Base-by-base conservation (phyloP, 2,888 invertebrate species). In the Nemapogon koenigi region DNA sequence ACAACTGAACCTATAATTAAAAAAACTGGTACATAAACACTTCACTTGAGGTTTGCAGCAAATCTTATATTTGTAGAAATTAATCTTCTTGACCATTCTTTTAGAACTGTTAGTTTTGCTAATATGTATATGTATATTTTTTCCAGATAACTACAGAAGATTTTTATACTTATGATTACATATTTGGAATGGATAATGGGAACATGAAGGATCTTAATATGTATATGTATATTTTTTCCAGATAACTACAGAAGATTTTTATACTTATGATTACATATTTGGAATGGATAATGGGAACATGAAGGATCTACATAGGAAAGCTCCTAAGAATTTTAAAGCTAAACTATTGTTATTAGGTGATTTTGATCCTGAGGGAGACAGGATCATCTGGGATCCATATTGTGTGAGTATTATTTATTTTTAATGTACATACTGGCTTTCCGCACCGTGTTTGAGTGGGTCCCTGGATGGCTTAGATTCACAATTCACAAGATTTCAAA, bases 271-370 rank as follows among this genome's bases (percentile, higher is more conserved):
- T 65, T 92, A 85, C 61, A 95, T 97, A 50, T 94, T 97, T 76
- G 97, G 96, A 4, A 97, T 97, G 96, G 97, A 97, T 62, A 83
- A 91, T 39, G 85, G 86, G 10, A 97, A 97, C 59, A 93, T 97
- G 71, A 64, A 61, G 4, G 85, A 87, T 47, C 65, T 93, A n/a
- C n/a, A n/a, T n/a, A 66, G 70, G 17, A 69, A 81, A 49, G 84
- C 87, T 19, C 90, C 91, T 1, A 63, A 76, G 38, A 73, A 79
- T 16, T 72, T 81, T 41, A 88, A 83, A 56, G 91, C 94, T 0
- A 83, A 88, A 57, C 72, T 96, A 27, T 73, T 90, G 15, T 71
- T 94, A 38, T 82, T 97, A 35, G 96, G 96, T n/a, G 85, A 88
- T 43, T 94, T 88, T 72, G 94, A 96, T 57, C 88, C 94, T 4